A percentile compares a stretch with the other conserved stretches of the same genome.
These are phyloP conservation scores for Condylostylus longicornis DNA, from an alignment of 1,140 invertebrate genomes.

Conservation along the genomic window DNA sequence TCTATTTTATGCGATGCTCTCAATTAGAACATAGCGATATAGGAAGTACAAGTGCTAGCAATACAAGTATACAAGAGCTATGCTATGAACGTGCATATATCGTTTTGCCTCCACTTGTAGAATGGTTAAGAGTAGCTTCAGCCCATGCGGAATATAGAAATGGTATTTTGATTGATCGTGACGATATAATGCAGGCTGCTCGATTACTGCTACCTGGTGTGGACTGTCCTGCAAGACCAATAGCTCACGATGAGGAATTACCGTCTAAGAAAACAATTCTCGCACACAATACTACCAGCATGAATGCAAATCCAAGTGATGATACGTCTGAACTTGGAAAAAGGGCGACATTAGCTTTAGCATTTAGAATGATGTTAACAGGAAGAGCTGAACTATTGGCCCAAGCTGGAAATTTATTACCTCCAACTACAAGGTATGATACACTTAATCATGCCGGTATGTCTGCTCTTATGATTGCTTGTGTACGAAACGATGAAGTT, in stretches of 20 bases:
- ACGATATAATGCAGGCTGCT: constrained; percentile 78
- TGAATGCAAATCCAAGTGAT: constrained; percentile 14
- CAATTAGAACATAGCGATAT: constrained; percentile 44
- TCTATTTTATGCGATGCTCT: constrained; percentile 83
- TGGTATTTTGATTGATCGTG: constrained; percentile 60
- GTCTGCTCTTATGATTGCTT: constrained; percentile 67
- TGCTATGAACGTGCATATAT: constrained; percentile 76
- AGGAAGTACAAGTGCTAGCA: constrained; percentile 13
- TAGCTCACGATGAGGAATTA: constrained; percentile 39
- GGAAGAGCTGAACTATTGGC: constrained; percentile 61
- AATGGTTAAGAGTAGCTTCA: constrained; percentile 69
- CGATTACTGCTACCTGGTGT: constrained; percentile 70
- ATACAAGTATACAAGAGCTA: constrained; percentile 47
- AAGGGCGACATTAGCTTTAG: constrained; percentile 55
- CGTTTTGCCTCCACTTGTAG: constrained; percentile 69
- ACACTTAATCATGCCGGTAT: constrained; percentile 64
- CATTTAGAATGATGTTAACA: constrained; percentile 62
- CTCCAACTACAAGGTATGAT: constrained; percentile 50
- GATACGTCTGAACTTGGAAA: constrained; percentile 32
- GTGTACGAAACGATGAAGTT: constrained; percentile 61
- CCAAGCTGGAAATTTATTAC: constrained; percentile 60
- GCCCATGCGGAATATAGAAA: constrained; percentile 72
- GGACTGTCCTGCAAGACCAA: constrained; percentile 65
- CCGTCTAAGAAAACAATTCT: constrained; percentile 27
- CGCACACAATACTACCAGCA: not conserved